A percentile compares a stretch with the other conserved stretches of the same genome.
These are phyloP conservation scores for Drosophila grimshawi DNA, from an alignment of 1,140 invertebrate genomes.

Conservation along the genomic window DNA sequence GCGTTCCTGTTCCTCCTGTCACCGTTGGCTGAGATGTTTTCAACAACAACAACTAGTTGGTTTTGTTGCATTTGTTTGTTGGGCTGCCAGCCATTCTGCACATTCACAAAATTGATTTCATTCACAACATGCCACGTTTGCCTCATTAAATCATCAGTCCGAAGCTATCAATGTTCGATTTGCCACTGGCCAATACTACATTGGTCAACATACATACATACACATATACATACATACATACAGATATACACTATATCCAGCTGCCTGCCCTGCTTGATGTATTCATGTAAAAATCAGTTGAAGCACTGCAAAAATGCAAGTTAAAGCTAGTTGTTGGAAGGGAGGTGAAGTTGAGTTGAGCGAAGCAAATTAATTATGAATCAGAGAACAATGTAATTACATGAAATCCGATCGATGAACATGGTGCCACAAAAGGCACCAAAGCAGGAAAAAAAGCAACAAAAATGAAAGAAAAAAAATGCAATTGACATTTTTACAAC, in stretches of 20 bases:
- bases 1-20: constrained; percentile 22
- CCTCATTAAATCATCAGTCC: constrained; percentile 84
- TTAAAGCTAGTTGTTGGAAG: background rate
- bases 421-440: constrained; percentile 51
- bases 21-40: constrained; percentile 44
- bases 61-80: constrained; percentile 30
- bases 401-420: constrained; percentile 82
- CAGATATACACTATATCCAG: background rate
- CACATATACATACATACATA: too few relatives aligned
- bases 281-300: constrained; percentile 74
- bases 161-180: constrained; percentile 81
- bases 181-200: constrained; percentile 22
- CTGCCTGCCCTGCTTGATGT: constrained; percentile 36
- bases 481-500: constrained; percentile 83
- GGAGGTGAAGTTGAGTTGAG: constrained; percentile 8
- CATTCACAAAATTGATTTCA: constrained; percentile 83
- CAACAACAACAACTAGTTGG: constrained; percentile 24
- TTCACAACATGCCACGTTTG: constrained; percentile 83
- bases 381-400: constrained; percentile 84
- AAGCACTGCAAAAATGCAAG: constrained; percentile 62
- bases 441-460: constrained; percentile 19
- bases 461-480: constrained; percentile 40
- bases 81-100: constrained; percentile 58
- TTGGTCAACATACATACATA: constrained; percentile 26
- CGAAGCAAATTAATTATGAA: constrained; percentile 81